These are phyloP conservation scores for Steinernema khuongi DNA, from an alignment of 1,140 invertebrate genomes.

Conservation along the genomic window DNA sequence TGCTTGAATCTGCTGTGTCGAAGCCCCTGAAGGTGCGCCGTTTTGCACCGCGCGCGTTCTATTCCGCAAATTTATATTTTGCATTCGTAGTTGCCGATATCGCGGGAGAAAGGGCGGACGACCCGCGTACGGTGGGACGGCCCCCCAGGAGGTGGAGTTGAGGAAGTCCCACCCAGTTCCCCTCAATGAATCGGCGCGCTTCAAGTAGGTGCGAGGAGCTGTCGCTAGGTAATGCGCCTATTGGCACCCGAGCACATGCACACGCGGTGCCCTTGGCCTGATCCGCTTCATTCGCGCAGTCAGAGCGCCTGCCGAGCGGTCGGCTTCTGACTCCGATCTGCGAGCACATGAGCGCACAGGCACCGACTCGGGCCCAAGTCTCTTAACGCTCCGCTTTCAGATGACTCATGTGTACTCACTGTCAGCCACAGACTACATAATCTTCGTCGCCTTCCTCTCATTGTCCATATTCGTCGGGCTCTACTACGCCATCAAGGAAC, in stretches of 20 bases:
- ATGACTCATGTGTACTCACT: constrained; percentile 8
- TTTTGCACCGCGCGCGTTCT: not conserved
- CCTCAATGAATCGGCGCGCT: constrained; percentile 1
- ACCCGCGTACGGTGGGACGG: not conserved
- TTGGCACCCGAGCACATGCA: constrained; percentile 7
- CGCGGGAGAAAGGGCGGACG: not conserved
- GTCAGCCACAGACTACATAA: not conserved
- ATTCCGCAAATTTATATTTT: not conserved
- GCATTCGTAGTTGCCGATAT: not conserved
- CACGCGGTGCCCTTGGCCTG: not conserved
- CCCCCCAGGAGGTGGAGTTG: not conserved
- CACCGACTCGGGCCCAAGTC: not conserved
- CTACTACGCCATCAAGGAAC: constrained; percentile 11
- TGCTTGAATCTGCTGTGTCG: too few relatives aligned
- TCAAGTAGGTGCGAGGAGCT: not conserved
- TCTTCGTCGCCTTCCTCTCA: constrained; percentile 11
- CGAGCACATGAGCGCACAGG: too few relatives aligned
- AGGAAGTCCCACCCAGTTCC: not conserved
- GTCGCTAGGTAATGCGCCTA: not conserved
- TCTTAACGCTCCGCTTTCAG: not conserved
- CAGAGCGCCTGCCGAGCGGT: not conserved
- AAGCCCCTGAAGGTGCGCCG: too few relatives aligned
- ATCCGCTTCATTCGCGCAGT: not conserved
- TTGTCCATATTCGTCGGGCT: constrained; percentile 4
- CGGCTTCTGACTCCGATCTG: constrained; percentile 1